Conservation (phyloP, 2,797 vertebrate genomes). For the Sebastes dallii region DNA sequence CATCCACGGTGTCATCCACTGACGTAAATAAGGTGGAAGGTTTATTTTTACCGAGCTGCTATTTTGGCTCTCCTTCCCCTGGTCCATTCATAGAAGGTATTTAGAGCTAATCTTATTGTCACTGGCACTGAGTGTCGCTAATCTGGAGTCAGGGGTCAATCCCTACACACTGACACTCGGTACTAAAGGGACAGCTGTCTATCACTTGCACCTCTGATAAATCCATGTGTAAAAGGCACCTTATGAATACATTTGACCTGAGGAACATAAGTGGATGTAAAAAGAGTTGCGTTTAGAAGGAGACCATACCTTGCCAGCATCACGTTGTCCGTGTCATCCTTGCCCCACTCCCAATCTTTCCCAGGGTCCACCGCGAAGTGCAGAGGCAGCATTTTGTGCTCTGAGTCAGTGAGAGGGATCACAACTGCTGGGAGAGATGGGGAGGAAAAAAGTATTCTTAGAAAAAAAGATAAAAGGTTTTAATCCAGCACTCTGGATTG, state of each 20-base stretch:
- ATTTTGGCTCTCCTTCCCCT: constrained; percentile 48
- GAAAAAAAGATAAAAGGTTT: background rate
- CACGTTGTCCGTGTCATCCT: constrained; percentile 91
- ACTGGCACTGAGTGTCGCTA: constrained; percentile 51
- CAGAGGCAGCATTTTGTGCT: constrained; percentile 95
- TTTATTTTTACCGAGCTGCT: constrained; percentile 45
- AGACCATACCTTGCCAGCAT: constrained; percentile 88
- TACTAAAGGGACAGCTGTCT: constrained; percentile 9
- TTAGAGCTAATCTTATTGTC: constrained; percentile 73
- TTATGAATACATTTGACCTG: background rate
- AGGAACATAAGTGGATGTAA: background rate
- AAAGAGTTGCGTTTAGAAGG: background rate
- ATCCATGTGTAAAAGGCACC: background rate
- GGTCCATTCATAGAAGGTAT: constrained; percentile 69
- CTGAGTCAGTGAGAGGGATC: constrained; percentile 95
- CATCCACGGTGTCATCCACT: background rate
- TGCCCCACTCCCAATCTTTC: constrained; percentile 96
- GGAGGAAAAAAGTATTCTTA: background rate
- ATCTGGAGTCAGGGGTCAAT: constrained; percentile 71
- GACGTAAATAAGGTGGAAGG: constrained; percentile 12
- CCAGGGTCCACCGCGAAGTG: constrained; percentile 98
- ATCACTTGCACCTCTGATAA: background rate
- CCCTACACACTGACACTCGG: constrained; percentile 26
- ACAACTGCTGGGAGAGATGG: constrained; percentile 82
- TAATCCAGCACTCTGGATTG: background rate